phyloP scores from a whole-genome alignment of 2,113 vertebrate species.

The Accipiter virgatus region DNA sequence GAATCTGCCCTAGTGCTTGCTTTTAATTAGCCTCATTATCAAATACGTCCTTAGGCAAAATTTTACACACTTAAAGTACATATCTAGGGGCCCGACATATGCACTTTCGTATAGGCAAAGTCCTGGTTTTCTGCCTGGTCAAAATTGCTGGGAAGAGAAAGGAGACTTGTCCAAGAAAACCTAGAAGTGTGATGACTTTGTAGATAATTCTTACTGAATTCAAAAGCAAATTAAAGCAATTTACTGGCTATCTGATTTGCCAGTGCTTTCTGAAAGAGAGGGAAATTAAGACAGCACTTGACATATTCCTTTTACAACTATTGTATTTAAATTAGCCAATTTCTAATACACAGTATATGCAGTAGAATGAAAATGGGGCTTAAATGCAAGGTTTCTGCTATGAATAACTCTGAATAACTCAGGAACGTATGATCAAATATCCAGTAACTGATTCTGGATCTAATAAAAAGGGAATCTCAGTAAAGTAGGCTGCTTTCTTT shows the following conservation, averaged over 20 bases:
- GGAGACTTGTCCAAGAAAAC: not conserved
- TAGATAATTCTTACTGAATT: not conserved
- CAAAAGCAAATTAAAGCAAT: not conserved
- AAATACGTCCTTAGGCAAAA: not conserved
- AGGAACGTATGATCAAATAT: not conserved
- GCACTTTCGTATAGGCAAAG: not conserved
- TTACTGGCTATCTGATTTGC: not conserved
- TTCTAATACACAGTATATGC: not conserved
- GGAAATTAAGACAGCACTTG: not conserved
- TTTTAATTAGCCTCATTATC: slow-evolving; percentile 1
- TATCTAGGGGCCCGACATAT: not conserved
- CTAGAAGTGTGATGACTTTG: not conserved
- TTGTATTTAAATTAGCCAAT: not conserved
- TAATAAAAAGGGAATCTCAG: not conserved
- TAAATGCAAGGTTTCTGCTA: not conserved
- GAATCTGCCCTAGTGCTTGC: not conserved
- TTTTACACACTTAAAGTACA: not conserved
- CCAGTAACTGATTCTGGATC: not conserved
- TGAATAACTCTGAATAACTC: not conserved
- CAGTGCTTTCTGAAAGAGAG: not conserved
- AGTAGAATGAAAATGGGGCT: not conserved
- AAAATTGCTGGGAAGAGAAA: not conserved
- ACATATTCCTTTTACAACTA: not conserved
- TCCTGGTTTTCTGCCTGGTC: not conserved
- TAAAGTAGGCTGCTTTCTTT: not conserved